These are phyloP conservation scores for Mycteria americana DNA, from an alignment of 2,797 vertebrate species.

Conservation along the genomic window DNA sequence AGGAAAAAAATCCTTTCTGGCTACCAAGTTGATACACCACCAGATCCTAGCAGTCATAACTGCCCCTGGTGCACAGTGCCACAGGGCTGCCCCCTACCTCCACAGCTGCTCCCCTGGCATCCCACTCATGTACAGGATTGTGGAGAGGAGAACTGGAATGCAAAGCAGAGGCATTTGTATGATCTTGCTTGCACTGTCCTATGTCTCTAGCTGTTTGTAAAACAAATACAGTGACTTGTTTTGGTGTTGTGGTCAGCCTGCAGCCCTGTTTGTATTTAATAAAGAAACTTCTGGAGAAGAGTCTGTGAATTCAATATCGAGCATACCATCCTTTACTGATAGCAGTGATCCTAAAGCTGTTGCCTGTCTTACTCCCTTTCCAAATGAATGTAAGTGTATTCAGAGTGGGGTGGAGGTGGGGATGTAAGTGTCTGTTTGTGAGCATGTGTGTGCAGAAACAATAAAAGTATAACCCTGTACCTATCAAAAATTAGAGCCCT, in stretches of 20 bases:
- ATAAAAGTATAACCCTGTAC: neutral
- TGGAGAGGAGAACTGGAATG: slow-evolving; percentile 42
- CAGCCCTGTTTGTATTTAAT: slow-evolving; percentile 56
- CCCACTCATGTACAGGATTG: neutral
- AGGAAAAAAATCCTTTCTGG: slow-evolving; percentile 1
- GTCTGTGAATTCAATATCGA: slow-evolving; percentile 46
- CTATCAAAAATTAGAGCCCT: neutral
- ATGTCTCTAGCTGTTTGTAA: slow-evolving; percentile 25
- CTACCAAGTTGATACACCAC: neutral
- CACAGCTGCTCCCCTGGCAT: slow-evolving; percentile 23
- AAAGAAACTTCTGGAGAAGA: slow-evolving; percentile 64
- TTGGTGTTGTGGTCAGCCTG: slow-evolving; percentile 36
- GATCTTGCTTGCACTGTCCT: neutral
- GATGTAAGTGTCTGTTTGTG: neutral
- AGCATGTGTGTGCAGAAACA: neutral
- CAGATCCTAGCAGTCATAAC: neutral
- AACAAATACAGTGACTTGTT: neutral
- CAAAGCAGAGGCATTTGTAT: slow-evolving; percentile 33
- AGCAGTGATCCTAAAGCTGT: neutral
- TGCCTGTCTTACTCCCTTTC: neutral
- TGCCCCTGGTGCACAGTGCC: neutral
- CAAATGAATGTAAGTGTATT: neutral
- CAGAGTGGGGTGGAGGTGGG: neutral
- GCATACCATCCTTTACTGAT: neutral
- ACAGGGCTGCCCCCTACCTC: slow-evolving; percentile 30